These are phyloP conservation scores for Pogonocherus hispidulus DNA, from an alignment of 2,888 invertebrate genomes.

Conservation along the genomic window DNA sequence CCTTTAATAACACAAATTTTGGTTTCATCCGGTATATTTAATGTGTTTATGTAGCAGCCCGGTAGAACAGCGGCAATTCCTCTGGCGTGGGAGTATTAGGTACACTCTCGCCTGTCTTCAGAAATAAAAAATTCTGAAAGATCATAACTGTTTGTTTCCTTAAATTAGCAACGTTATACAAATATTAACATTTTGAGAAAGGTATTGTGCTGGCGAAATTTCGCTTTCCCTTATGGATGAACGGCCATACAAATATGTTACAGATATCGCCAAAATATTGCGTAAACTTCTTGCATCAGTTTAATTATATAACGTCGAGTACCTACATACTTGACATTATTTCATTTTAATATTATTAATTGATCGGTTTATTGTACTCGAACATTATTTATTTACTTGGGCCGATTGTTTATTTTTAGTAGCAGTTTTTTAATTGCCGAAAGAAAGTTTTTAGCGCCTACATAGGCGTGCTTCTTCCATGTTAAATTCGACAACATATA, in stretches of 20 bases:
- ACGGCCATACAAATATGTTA: slow-evolving; percentile 40
- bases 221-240: slow-evolving; percentile 43
- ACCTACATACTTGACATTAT: slow-evolving; percentile 32
- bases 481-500: neutral
- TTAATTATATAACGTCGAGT: slow-evolving; percentile 25
- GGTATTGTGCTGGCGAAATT: slow-evolving; percentile 38
- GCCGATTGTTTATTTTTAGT: neutral
- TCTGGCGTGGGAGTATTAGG: neutral
- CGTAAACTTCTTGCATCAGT: slow-evolving; percentile 41
- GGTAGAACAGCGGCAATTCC: too few species aligned
- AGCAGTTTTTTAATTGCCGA: neutral
- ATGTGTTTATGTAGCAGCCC: neutral
- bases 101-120: neutral
- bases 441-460: neutral
- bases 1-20: neutral
- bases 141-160: neutral
- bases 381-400: neutral
- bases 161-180: slow-evolving; percentile 5
- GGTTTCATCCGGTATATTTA: neutral
- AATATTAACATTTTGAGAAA: slow-evolving; percentile 26
- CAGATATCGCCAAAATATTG: slow-evolving; percentile 41
- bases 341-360: slow-evolving; percentile 30
- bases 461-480: neutral
- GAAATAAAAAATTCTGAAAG: neutral
- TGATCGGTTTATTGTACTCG: slow-evolving; percentile 4